Conservation (phyloP, 2,113 vertebrate species). For the Chionomys nivalis region DNA sequence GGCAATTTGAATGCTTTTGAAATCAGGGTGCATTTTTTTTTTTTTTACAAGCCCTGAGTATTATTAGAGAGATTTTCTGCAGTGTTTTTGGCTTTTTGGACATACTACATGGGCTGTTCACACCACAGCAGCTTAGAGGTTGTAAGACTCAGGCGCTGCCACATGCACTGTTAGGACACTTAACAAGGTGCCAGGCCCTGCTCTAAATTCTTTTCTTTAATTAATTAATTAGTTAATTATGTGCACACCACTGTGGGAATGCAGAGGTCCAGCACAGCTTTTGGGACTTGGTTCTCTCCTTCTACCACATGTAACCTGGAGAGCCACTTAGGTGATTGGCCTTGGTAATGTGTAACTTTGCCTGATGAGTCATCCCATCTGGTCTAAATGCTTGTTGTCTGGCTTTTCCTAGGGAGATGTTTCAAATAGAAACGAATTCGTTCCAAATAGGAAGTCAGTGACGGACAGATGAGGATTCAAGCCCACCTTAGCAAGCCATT, state of each 20-base stretch:
- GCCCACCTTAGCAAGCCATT: not conserved
- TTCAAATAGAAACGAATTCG: not conserved
- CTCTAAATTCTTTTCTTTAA: not conserved
- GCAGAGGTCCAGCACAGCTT: not conserved
- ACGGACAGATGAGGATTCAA: not conserved
- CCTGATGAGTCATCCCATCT: not conserved
- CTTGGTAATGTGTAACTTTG: not conserved
- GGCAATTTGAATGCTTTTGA: constrained; percentile 49
- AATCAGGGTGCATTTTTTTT: not conserved
- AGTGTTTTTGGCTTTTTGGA: not conserved
- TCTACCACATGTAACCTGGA: fast-evolving
- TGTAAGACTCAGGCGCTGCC: not conserved
- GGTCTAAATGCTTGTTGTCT: not conserved
- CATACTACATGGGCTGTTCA: not conserved
- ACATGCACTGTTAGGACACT: not conserved
- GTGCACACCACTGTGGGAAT: not conserved
- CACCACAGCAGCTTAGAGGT: not conserved
- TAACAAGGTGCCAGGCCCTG: not conserved
- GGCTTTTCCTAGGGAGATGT: not conserved
- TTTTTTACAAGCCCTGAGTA: not conserved
- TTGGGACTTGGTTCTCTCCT: not conserved
- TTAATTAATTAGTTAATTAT: not conserved
- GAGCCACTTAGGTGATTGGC: not conserved
- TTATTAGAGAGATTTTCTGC: not conserved
- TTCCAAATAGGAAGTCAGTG: not conserved